Evolutionary conservation across 2,888 invertebrate genomes (phyloP).

Genomic region (Saturnia pavonia): DNA sequence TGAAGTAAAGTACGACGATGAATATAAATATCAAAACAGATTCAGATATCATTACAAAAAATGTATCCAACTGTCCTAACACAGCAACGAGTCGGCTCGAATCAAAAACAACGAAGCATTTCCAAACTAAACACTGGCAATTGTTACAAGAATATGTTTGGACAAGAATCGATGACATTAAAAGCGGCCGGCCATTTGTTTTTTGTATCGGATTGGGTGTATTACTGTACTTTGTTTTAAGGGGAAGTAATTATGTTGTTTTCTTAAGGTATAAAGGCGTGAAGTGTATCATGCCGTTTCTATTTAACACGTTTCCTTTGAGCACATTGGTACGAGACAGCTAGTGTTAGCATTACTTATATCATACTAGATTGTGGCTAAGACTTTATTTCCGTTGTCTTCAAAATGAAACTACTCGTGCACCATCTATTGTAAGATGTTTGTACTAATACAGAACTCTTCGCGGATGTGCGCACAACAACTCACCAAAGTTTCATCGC

Average conservation of each 20-base stretch:
- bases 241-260: neutral
- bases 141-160: conserved; percentile 54
- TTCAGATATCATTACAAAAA: conserved; percentile 24
- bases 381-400: too few species aligned
- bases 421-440: too few species aligned
- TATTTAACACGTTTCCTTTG: too few species aligned
- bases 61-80: conserved; percentile 19
- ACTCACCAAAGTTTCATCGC: too few species aligned
- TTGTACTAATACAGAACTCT: too few species aligned
- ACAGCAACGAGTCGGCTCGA: conserved; percentile 36
- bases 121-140: conserved; percentile 53
- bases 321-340: too few species aligned
- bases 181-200: conserved; percentile 57
- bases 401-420: too few species aligned
- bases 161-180: conserved; percentile 60
- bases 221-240: conserved; percentile 35
- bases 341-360: too few species aligned
- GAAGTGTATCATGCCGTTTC: too few species aligned
- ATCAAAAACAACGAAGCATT: conserved; percentile 66
- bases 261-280: neutral
- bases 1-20: neutral
- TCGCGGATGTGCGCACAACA: too few species aligned
- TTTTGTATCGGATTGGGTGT: conserved; percentile 58
- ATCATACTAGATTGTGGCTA: too few species aligned
- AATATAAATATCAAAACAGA: conserved; percentile 16